Base-by-base conservation (phyloP, 2,113 vertebrate species). In the Phoxinus phoxinus region DNA sequence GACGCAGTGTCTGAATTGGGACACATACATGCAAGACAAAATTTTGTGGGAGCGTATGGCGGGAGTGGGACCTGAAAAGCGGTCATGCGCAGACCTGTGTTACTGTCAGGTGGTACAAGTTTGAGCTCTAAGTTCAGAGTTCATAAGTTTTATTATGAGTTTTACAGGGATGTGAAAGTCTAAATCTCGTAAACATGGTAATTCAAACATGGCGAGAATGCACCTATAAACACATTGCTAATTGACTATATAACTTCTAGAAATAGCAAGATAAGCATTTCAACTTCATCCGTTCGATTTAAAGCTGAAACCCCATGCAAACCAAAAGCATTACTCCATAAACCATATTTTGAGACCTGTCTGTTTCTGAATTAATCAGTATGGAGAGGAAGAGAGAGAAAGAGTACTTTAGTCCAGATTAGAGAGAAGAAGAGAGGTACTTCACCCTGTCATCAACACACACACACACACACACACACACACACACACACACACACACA, bases 321-420 rank as follows among this genome's bases (percentile, higher is more conserved):
- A 23, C 32, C 32, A 71, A 23, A 41, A 23, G 8, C 65, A 69
- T 69, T 21, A 69, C 15, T 17, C 30, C 30, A 67, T 35, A 32
- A 67, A 67, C 4, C 32, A 35, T 4, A 71, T 72, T 87, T 63
- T 56, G 67, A 86, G 84, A 27, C n/a, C 78, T 13, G 46, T 83
- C 46, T 63, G 48, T 12, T 87, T 81, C 63, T 85, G 83, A 72
- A 87, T 91, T 90, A 90, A 90, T 90, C 84, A 86, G 84, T 89
- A 71, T 2, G 67, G 65, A 35, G 65, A 69, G 63, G 0, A 15
- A 21, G 32, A 71, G 32, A 37, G 90, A 91, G 86, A 85, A 51
- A 84, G 58, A 86, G 86, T 84, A 88, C 87, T 91, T 88, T 87
- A 85, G 87, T 58, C 74, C 85, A 81, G 85, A 81, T 86, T 84